Percentiles rank a stretch among this genome's conserved stretches.
Evolutionary conservation across 92 coral and sea anemone species (phyloP).

Genomic region (Paramuricea clavata): DNA sequence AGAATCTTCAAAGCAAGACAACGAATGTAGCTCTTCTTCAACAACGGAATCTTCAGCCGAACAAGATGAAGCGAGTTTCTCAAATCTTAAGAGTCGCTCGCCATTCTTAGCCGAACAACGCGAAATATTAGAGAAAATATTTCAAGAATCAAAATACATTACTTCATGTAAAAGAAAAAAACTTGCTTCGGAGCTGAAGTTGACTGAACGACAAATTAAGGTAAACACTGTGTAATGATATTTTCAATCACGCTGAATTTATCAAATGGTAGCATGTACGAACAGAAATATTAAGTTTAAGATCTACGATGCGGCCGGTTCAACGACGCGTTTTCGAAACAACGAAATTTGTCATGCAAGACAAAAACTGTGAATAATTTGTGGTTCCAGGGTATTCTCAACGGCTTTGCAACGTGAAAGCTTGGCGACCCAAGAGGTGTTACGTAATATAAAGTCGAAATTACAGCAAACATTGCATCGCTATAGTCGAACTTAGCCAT

Average conservation of each 20-base stretch:
- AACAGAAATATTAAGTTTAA: too few relatives aligned
- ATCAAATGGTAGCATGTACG: too few relatives aligned
- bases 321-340: too few relatives aligned
- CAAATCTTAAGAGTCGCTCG: slow-evolving; percentile 44
- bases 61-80: background rate
- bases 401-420: too few relatives aligned
- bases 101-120: slow-evolving; percentile 50
- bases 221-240: background rate
- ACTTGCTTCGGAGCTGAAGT: slow-evolving; percentile 11
- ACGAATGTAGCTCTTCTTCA: background rate
- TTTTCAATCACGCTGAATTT: background rate
- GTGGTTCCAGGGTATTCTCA: too few relatives aligned
- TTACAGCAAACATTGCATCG: too few relatives aligned
- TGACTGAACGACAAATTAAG: slow-evolving; percentile 44
- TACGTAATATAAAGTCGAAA: too few relatives aligned
- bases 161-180: slow-evolving; percentile 36
- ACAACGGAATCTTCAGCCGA: background rate
- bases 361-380: too few relatives aligned
- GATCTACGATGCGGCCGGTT: too few relatives aligned
- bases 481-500: too few relatives aligned
- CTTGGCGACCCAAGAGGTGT: too few relatives aligned
- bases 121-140: slow-evolving; percentile 27
- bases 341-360: too few relatives aligned
- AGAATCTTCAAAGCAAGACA: background rate
- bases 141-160: slow-evolving; percentile 41